Base-by-base conservation (phyloP, 2,888 invertebrate species). In the Ferrisia virgata region DNA sequence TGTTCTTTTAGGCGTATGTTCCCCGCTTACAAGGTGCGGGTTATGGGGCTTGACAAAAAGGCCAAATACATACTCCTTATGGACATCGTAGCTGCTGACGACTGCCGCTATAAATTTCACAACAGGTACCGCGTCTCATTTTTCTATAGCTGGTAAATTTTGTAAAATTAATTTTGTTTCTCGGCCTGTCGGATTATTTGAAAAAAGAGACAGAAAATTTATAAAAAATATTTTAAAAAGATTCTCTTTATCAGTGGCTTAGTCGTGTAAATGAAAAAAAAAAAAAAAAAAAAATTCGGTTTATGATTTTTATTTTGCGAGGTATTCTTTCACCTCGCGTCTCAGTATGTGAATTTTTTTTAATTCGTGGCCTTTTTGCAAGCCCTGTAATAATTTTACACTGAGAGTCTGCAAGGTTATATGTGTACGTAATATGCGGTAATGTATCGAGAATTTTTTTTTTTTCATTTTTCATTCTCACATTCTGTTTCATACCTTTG, bases 11-110 rank as follows among this genome's bases (percentile, higher is more conserved):
- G 97, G 92, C 95, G 97, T 91, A 97, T 97, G 95, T 97, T 97
- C 92, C 97, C 97, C 90, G 96, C 97, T 91, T 96, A 94, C 93
- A 97, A 96, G 93, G 96, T 96, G 90, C 94, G 96, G 91, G 94
- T 97, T 89, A 94, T 95, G 91, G 97, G 97, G 90, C 93, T 97
- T 91, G 97, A 97, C 93, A 96, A 96, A 92, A 94, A 96, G 92
- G 94, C 96, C 91, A 97, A 97, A 92, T 97, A 97, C 93, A 96
- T 96, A 90, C 93, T 97, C 89, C 93, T 97, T 90, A 95, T 97
- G 95, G 97, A 97, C 93, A 96, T 97, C 91, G 96, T 96, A 89
- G 96, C 97, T 88, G 95, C 96, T 88, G 97, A 97, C 91, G 96
- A 97, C 92, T 96, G 95, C 92, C 93, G 95, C 92, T 95, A 95